Evolutionary conservation across 2,113 vertebrate genomes (phyloP), one percentile per base, ranked within the genome.

Genomic region (Ardeotis arabs): DNA sequence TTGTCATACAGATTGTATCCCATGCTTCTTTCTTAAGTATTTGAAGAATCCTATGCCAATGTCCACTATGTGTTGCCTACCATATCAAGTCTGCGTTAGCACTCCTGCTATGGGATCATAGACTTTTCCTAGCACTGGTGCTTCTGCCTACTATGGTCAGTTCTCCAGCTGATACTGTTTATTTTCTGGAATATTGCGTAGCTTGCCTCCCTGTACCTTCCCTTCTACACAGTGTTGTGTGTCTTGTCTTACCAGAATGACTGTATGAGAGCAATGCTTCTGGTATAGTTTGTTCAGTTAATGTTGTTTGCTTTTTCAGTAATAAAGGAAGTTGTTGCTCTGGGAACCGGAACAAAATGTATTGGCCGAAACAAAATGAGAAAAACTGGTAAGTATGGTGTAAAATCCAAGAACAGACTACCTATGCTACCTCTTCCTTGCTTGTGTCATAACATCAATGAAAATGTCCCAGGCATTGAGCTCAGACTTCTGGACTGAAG

Each of bases 261-360:
- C 50, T 28, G 6, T 9, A 7, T n/a, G 55, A 88, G 33, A 47
- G 33, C 55, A 37, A 1, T 25, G 29, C 21, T 74, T 41, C 44
- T 52, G 24, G 17, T 3, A 15, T 37, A 19, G 14, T 76, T 91
- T 7, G 6, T 79, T 72, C 33, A 52, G 10, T 56, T 91, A 74
- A 70, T 37, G 15, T n/a, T 33, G 37, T 88, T 93, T 79, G 6
- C 35, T 80, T 87, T 95, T 72, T 58, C 95, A 98, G 98, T 96
- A 77, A 95, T 81, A 7, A 99, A 98, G 89, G 98, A 99, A 97
- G 98, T 99, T 39, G 98, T 99, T 95, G 99, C 99, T 45, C 73
- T 99, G 97, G 99, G 99, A 97, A 99, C 99, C 10, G 99, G 99
- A 85, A 99, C 99, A 29, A 99, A 99, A 95, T 99, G 99, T 90